Percentiles rank a stretch among this genome's conserved stretches.
Conservation (phyloP, 2,113 vertebrate genomes). For the Saccopteryx leptura region DNA sequence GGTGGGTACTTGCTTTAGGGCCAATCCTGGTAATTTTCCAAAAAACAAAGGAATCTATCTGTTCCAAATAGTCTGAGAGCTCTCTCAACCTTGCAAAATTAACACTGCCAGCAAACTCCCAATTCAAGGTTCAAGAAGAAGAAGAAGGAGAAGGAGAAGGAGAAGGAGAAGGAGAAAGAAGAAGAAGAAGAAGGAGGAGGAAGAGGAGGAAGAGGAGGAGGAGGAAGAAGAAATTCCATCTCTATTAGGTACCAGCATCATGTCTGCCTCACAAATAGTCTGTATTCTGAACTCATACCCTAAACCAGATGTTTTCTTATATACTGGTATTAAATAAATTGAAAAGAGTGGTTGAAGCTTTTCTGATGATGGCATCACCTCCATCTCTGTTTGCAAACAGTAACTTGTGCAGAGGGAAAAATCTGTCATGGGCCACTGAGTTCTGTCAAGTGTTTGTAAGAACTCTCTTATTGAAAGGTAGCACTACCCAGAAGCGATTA, state of each 20-base stretch:
- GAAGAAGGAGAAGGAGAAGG: too few relatives aligned
- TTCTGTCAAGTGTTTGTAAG: conserved; percentile 43
- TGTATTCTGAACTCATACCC: not conserved
- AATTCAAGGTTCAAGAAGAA: not conserved
- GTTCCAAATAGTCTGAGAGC: conserved; percentile 41
- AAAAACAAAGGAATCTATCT: not conserved
- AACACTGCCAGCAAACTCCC: not conserved
- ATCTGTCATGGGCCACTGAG: not conserved
- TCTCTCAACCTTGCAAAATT: not conserved
- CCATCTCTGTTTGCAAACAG: not conserved
- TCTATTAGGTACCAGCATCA: not conserved
- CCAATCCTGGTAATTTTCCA: conserved; percentile 21
- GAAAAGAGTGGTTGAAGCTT: not conserved
- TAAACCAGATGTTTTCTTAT: conserved; percentile 36
- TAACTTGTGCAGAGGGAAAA: not conserved
- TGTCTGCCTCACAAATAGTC: not conserved
- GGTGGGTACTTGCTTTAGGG: conserved; percentile 40
- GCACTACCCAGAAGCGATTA: not conserved
- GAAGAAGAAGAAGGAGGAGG: not conserved
- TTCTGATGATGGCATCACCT: not conserved
- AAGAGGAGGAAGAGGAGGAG: not conserved
- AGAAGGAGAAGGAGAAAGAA: not conserved
- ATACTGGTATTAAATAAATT: not conserved
- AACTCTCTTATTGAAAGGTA: conserved; percentile 23
- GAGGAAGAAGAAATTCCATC: not conserved